A percentile compares a stretch with the other conserved stretches of the same genome.
phyloP scores from a whole-genome alignment of 2,797 vertebrate species.

The Microctenopoma lineatum region DNA sequence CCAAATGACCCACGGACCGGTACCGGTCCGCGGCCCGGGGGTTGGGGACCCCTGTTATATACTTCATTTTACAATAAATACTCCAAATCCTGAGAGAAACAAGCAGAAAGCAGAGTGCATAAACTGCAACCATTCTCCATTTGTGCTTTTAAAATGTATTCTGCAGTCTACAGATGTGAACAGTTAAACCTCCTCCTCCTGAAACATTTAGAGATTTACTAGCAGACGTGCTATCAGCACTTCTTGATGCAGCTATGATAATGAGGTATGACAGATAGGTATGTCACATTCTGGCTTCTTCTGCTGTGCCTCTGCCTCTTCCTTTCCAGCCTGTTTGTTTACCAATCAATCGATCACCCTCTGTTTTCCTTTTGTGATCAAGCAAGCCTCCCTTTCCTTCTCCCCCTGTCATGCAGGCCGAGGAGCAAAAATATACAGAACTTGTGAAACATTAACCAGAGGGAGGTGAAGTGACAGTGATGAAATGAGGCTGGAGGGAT shows the following conservation, averaged over 20 bases:
- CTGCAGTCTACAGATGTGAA: too few species aligned
- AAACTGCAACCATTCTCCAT: background rate
- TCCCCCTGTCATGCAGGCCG: conserved; percentile 33
- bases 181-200: background rate
- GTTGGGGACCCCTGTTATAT: too few species aligned
- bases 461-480: conserved; percentile 75
- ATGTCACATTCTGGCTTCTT: conserved; percentile 46
- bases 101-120: background rate
- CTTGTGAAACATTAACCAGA: conserved; percentile 84
- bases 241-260: conserved; percentile 45
- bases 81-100: background rate
- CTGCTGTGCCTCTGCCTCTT: conserved; percentile 45
- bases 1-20: too few species aligned
- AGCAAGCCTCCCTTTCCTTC: conserved; percentile 64
- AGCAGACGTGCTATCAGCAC: conserved; percentile 33
- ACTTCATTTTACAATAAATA: background rate
- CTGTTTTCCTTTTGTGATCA: conserved; percentile 77
- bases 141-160: background rate
- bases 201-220: conserved; percentile 13
- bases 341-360: conserved; percentile 79
- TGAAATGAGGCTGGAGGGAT: conserved; percentile 78
- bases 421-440: conserved; percentile 55
- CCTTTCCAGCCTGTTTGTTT: conserved; percentile 76
- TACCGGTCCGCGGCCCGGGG: too few species aligned
- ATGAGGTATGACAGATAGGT: conserved; percentile 75